A percentile compares a stretch with the other conserved stretches of the same genome.
Conservation (phyloP, 2,113 vertebrate genomes). For the Corythaixoides concolor region DNA sequence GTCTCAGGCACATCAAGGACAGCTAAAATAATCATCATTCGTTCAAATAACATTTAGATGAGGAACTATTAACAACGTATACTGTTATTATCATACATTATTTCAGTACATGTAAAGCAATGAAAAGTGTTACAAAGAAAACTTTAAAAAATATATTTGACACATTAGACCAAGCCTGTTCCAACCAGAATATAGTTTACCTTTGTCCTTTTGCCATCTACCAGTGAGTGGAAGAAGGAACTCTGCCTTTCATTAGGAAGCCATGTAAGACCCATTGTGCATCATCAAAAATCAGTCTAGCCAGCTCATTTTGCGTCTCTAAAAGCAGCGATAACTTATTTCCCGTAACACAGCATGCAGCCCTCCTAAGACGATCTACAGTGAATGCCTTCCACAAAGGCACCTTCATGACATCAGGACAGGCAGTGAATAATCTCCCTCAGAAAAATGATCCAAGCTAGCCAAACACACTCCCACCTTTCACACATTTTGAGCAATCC, state of each 20-base stretch:
- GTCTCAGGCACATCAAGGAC: not conserved
- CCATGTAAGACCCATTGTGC: not conserved
- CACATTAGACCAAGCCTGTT: not conserved
- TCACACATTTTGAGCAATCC: not conserved
- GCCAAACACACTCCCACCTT: not conserved
- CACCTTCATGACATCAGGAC: not conserved
- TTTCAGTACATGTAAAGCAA: not conserved
- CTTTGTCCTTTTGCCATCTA: not conserved
- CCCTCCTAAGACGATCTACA: not conserved
- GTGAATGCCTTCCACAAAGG: not conserved
- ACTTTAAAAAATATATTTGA: not conserved
- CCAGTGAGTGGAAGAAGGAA: not conserved
- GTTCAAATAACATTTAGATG: not conserved
- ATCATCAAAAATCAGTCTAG: not conserved
- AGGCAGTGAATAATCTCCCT: not conserved
- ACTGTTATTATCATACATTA: not conserved
- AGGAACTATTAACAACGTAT: not conserved
- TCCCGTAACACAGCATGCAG: not conserved
- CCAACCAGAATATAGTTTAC: not conserved
- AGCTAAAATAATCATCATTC: conserved; percentile 31
- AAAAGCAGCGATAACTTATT: not conserved
- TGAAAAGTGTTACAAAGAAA: not conserved
- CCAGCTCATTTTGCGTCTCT: not conserved
- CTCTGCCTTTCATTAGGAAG: not conserved
- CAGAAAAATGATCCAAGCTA: not conserved